These are phyloP conservation scores for Sabatieria punctata DNA, from an alignment of 2,888 invertebrate genomes.

Conservation along the genomic window DNA sequence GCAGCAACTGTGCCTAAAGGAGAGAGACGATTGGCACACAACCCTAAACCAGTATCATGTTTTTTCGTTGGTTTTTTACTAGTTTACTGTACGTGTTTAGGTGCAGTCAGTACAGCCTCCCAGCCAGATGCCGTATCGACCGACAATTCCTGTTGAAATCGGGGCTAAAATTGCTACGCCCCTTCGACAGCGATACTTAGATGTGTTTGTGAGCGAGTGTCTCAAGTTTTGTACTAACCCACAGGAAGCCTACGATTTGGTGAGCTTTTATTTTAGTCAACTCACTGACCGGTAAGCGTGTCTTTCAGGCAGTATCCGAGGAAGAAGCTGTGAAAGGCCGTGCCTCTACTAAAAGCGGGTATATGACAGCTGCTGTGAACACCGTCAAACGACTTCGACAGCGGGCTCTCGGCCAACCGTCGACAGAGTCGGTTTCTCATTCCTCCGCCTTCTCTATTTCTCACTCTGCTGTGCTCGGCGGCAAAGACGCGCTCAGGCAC, in stretches of 20 bases:
- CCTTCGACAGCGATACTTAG: conserved; percentile 64
- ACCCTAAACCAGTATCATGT: too few species aligned
- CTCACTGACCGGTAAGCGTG: background rate
- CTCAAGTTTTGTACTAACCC: conserved; percentile 40
- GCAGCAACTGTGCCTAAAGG: conserved; percentile 7
- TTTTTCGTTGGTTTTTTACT: too few species aligned
- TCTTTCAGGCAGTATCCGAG: conserved; percentile 33
- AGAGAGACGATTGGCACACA: conserved; percentile 3
- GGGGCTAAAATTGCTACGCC: conserved; percentile 57
- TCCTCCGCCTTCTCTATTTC: conserved; percentile 37
- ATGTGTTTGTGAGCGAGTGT: conserved; percentile 70
- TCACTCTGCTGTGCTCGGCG: conserved; percentile 48
- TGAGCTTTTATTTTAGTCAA: conserved; percentile 14
- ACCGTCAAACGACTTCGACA: conserved; percentile 35
- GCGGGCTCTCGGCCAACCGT: too few species aligned
- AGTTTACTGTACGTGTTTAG: too few species aligned
- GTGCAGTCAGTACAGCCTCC: too few species aligned
- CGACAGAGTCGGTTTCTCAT: conserved; percentile 19
- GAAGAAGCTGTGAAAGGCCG: conserved; percentile 35
- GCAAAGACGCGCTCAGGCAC: conserved; percentile 44
- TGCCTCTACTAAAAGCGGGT: conserved; percentile 35
- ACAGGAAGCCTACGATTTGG: conserved; percentile 32
- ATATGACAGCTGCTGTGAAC: conserved; percentile 37
- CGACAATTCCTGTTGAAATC: background rate
- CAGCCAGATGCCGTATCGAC: background rate